Evolutionary conservation across 2,888 invertebrate species (phyloP).

Genomic region (Campoletis raptor): DNA sequence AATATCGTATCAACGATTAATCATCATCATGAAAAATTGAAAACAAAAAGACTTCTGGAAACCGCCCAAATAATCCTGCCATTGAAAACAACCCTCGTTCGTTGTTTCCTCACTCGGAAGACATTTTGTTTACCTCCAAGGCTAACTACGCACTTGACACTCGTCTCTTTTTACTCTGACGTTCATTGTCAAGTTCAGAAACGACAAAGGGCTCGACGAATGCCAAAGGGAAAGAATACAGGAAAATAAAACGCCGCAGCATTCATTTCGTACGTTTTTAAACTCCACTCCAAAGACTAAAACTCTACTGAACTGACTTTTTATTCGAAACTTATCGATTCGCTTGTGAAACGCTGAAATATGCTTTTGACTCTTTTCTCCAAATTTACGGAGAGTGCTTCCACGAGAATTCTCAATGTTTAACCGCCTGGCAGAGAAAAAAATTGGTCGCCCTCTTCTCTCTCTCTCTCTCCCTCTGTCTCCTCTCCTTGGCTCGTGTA

Average conservation of each 20-base stretch:
- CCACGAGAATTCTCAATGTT: not conserved
- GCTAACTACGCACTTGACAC: not conserved
- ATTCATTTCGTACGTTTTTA: not conserved
- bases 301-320: not conserved
- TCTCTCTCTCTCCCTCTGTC: not conserved
- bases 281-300: not conserved
- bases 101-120: not conserved
- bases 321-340: not conserved
- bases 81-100: not conserved
- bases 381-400: not conserved
- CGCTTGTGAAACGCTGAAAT: not conserved
- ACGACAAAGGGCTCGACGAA: not conserved
- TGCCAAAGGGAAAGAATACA: not conserved
- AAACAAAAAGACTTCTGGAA: not conserved
- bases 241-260: not conserved
- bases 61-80: slow-evolving; percentile 31
- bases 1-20: not conserved
- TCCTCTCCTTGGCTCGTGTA: slow-evolving; percentile 57
- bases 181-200: slow-evolving; percentile 36
- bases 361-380: not conserved
- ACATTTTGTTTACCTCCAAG: not conserved
- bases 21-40: not conserved
- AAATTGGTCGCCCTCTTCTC: not conserved
- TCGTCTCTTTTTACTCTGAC: not conserved
- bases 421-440: not conserved